A percentile compares a stretch with the other conserved stretches of the same genome.
Conservation (phyloP, 2,113 vertebrate genomes). For the Zonotrichia leucophrys region DNA sequence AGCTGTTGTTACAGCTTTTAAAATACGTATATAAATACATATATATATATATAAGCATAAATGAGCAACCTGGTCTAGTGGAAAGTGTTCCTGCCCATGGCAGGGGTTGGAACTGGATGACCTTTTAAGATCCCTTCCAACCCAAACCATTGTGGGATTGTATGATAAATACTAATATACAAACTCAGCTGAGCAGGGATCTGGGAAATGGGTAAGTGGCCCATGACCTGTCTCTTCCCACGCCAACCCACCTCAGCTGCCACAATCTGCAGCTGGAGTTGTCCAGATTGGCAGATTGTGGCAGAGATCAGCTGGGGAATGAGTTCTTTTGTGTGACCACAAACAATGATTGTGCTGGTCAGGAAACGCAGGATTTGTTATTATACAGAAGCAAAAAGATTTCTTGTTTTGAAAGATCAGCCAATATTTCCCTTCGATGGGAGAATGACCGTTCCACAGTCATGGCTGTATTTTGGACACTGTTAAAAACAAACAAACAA, state of each 20-base stretch:
- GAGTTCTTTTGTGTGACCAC: neutral
- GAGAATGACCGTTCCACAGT: neutral
- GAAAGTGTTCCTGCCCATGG: neutral
- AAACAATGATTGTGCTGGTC: neutral
- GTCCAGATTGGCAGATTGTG: neutral
- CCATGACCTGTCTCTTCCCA: neutral
- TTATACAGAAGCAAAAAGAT: neutral
- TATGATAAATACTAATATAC: neutral
- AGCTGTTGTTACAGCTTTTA: neutral
- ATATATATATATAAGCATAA: neutral
- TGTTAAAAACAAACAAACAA: neutral
- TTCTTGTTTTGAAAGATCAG: neutral
- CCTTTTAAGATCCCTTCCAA: neutral
- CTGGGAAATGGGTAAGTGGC: accelerated
- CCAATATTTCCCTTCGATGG: neutral
- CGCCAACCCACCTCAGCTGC: neutral
- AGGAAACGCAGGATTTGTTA: neutral
- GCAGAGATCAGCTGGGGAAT: neutral
- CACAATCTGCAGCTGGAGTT: neutral
- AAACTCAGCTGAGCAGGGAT: neutral
- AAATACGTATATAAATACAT: neutral
- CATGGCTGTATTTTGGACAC: neutral
- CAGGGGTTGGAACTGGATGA: neutral
- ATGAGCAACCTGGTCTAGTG: neutral
- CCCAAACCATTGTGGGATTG: neutral